These are phyloP conservation scores for Microplitis demolitor DNA, from an alignment of 1,140 invertebrate species.

Conservation along the genomic window DNA sequence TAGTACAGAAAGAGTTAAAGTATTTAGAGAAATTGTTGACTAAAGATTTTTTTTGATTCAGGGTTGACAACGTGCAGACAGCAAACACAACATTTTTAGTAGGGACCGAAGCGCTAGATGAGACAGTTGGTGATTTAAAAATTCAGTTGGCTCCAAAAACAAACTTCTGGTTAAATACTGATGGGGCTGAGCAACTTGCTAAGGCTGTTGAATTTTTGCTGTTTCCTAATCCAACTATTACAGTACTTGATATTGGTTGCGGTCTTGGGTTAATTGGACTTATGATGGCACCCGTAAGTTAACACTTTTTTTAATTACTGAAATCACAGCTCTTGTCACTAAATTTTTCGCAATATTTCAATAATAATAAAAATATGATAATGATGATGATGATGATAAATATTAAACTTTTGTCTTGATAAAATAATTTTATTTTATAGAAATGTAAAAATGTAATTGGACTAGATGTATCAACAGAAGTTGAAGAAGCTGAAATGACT, in stretches of 20 bases:
- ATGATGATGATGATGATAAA: not conserved
- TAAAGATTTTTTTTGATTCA: slow-evolving; percentile 34
- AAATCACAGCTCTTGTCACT: too few species aligned
- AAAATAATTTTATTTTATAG: slow-evolving; percentile 36
- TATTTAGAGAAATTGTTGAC: slow-evolving; percentile 6
- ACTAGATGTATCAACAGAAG: slow-evolving; percentile 52
- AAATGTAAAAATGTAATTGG: slow-evolving; percentile 57
- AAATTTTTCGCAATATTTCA: too few species aligned
- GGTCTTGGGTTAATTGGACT: slow-evolving; percentile 55
- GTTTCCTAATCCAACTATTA: slow-evolving; percentile 42
- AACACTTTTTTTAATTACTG: not conserved
- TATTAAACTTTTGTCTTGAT: not conserved
- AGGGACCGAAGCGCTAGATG: slow-evolving; percentile 56
- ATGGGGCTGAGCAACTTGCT: slow-evolving; percentile 51
- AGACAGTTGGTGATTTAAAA: slow-evolving; percentile 53
- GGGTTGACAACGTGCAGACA: slow-evolving; percentile 38
- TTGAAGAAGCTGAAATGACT: slow-evolving; percentile 56
- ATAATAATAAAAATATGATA: too few species aligned
- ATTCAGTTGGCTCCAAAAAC: slow-evolving; percentile 56
- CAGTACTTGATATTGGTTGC: slow-evolving; percentile 57
- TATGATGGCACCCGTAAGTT: slow-evolving; percentile 52
- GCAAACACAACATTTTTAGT: slow-evolving; percentile 53
- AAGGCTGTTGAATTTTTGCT: slow-evolving; percentile 49
- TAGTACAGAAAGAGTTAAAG: not conserved
- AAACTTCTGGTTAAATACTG: slow-evolving; percentile 54